phyloP scores from a whole-genome alignment of 1,140 invertebrate species.

The Argopecten irradians region DNA sequence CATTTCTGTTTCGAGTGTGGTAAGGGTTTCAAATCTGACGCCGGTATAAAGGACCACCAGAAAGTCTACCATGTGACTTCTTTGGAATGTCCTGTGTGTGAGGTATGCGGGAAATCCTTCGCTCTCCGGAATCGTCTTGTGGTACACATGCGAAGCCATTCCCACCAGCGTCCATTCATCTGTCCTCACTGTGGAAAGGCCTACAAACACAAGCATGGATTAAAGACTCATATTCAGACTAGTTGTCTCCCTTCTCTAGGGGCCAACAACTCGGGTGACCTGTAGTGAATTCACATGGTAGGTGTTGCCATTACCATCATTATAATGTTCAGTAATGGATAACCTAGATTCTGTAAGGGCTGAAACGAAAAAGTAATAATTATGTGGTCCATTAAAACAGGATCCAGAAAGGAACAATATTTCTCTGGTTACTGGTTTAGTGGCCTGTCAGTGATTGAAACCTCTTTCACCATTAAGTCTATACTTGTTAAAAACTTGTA shows the following conservation, averaged over 20 bases:
- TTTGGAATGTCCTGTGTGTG: constrained; percentile 28
- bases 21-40: constrained; percentile 46
- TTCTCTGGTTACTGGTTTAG: no score
- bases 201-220: constrained; percentile 49
- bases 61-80: constrained; percentile 28
- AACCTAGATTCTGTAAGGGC: no score
- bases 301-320: no score
- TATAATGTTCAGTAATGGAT: no score
- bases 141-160: constrained; percentile 43
- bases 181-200: constrained; percentile 36
- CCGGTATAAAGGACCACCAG: constrained; percentile 36
- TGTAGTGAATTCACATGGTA: background rate
- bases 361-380: no score
- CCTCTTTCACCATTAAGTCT: no score
- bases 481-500: no score
- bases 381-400: no score
- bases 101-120: constrained; percentile 41
- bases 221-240: constrained; percentile 35
- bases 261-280: background rate
- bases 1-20: constrained; percentile 38
- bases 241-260: background rate
- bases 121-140: constrained; percentile 27
- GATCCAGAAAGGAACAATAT: no score
- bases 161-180: constrained; percentile 39
- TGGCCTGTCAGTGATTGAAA: no score